A percentile compares a stretch with the other conserved stretches of the same genome.
Conservation (phyloP, 1,140 invertebrate species). For the Cheumatopsyche charites region DNA sequence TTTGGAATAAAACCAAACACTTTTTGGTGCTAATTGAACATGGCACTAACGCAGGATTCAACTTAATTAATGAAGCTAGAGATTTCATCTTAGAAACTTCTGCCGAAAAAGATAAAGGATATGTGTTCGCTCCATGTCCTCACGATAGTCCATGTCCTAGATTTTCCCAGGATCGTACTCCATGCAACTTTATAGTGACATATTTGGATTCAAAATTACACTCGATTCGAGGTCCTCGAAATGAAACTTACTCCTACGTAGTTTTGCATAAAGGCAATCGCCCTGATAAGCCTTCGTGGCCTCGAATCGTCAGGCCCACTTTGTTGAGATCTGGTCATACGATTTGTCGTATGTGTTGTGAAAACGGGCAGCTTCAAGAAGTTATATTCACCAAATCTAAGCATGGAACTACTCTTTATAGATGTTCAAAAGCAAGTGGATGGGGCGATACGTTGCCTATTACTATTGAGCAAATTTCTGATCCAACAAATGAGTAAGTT, state of each 20-base stretch:
- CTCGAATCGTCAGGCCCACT: constrained; percentile 73
- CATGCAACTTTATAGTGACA: constrained; percentile 78
- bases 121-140: constrained; percentile 84
- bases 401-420: constrained; percentile 72
- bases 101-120: constrained; percentile 55
- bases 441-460: constrained; percentile 79
- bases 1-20: constrained; percentile 86
- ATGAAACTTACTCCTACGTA: constrained; percentile 75
- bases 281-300: constrained; percentile 70
- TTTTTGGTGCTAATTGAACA: constrained; percentile 86
- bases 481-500: background rate
- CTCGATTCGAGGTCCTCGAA: constrained; percentile 53
- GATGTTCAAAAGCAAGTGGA: constrained; percentile 69
- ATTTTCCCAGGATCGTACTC: constrained; percentile 65
- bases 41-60: constrained; percentile 81
- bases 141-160: constrained; percentile 79
- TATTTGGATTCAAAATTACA: constrained; percentile 66
- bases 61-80: constrained; percentile 76
- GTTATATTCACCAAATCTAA: constrained; percentile 76
- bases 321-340: constrained; percentile 71
- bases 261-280: constrained; percentile 77
- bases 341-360: constrained; percentile 79
- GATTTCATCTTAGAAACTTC: constrained; percentile 70
- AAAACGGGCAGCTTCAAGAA: constrained; percentile 75
- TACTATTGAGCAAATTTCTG: constrained; percentile 47